Evolutionary conservation across 2,797 vertebrate genomes (phyloP).

Genomic region (Rhinogobio ventralis): DNA sequence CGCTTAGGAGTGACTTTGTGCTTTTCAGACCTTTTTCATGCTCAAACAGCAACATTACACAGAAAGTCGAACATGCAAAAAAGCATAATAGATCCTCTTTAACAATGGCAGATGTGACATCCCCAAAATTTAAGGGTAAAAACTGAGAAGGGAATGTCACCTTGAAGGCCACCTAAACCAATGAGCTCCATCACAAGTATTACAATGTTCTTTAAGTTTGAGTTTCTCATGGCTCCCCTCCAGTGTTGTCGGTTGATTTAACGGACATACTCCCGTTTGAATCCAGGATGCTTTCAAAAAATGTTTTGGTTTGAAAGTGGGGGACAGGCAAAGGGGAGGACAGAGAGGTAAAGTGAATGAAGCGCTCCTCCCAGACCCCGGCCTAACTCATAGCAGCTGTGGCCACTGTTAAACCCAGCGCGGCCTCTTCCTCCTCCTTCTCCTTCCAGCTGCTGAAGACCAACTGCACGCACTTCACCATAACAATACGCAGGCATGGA

Average conservation of each 20-base stretch:
- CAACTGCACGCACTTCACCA: constrained; percentile 43
- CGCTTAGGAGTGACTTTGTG: not conserved
- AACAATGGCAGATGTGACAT: not conserved
- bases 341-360: constrained; percentile 50
- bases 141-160: not conserved
- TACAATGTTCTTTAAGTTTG: constrained; percentile 48
- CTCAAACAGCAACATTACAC: not conserved
- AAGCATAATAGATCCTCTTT: not conserved
- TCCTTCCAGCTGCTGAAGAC: constrained; percentile 52
- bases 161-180: constrained; percentile 11
- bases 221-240: constrained; percentile 75
- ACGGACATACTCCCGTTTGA: constrained; percentile 67
- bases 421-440: constrained; percentile 48
- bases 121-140: not conserved
- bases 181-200: not conserved
- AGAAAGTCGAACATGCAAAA: not conserved
- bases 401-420: constrained; percentile 47
- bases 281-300: constrained; percentile 68
- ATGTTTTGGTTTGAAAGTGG: constrained; percentile 78
- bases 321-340: constrained; percentile 58
- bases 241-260: constrained; percentile 75
- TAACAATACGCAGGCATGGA: constrained; percentile 45
- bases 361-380: constrained; percentile 63
- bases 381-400: constrained; percentile 77
- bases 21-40: not conserved